Base-by-base conservation (phyloP, 2,888 invertebrate genomes). In the Lochmaea crataegi region DNA sequence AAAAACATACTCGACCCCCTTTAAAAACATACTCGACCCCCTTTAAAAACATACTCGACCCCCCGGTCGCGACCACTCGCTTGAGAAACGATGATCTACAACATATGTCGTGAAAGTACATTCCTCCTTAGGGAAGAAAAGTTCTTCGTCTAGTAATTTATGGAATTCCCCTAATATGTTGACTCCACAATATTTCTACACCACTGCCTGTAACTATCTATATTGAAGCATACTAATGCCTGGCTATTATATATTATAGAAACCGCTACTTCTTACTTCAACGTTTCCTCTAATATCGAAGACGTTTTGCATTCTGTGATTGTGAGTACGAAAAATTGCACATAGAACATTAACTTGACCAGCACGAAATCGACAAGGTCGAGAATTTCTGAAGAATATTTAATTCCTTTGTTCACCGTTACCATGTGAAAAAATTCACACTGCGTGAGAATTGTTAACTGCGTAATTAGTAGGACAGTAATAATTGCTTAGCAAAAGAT, bases 221-320 rank as follows among this genome's bases (percentile, higher is more conserved):
- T 32, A 51, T 22, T 26, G 16, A 16, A n/a, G 45, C 6, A 65
- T 65, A 14, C n/a, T 48, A 22, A 65, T 65, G 18, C 38, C 53
- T 66, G 16, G 56, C 18, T 5, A 38, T 38, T 38, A 12, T 56
- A 66, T 12, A 66, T 66, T 45, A 45, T 14, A 38, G 32, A 26
- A 64, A 69, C 69, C 69, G 69, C 69, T 69, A 69, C 64, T 18
- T 56, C 22, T 48, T 16, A 41, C 16, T 63, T 61, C 48, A 56
- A 64, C 38, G 53, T 42, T 53, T 18, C 26, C 22, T 64, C 22
- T 10, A 18, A 69, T 48, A n/a, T 42, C 53, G 64, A 63, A 69
- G 69, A 64, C 32, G 69, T 69, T 69, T 69, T 14, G 53, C 64
- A 64, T 64, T 63, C 51, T 69, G 69, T 65, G 48, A 65, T 53